Conservation (phyloP, 2,888 invertebrate species). For the Standfussiana lucernea region DNA sequence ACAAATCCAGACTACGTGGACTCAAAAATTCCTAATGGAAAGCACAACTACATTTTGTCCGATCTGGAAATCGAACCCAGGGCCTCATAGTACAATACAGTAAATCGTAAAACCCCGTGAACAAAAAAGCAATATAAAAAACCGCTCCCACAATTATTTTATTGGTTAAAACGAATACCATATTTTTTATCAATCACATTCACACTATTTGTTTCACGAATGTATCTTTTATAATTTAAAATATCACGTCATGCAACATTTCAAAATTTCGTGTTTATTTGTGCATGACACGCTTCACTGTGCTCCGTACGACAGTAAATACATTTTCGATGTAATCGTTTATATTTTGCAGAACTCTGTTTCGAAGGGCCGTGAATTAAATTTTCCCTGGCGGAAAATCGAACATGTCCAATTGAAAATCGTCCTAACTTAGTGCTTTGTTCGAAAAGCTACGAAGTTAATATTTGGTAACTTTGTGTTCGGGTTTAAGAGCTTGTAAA, state of each 20-base stretch:
- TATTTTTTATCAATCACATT: constrained; percentile 10
- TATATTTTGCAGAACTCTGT: constrained; percentile 26
- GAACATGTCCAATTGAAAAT: too few species aligned
- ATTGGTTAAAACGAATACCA: neutral
- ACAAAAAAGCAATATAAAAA: neutral
- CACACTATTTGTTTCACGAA: constrained; percentile 14
- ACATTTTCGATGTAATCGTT: constrained; percentile 35
- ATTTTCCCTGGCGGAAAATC: constrained; percentile 38
- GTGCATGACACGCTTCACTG: neutral
- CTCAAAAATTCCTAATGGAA: neutral
- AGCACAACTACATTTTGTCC: neutral
- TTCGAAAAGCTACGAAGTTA: constrained; percentile 21
- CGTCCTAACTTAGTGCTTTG: constrained; percentile 32
- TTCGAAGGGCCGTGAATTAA: constrained; percentile 34
- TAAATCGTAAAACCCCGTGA: neutral
- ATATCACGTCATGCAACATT: neutral
- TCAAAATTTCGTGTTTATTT: constrained; percentile 8
- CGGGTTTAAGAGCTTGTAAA: constrained; percentile 20
- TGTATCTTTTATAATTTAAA: constrained; percentile 15
- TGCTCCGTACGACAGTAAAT: constrained; percentile 16
- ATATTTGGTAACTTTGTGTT: constrained; percentile 24
- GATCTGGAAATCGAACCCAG: neutral
- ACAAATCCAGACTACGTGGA: neutral
- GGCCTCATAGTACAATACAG: too few species aligned
- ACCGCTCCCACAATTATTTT: neutral